A percentile compares a stretch with the other conserved stretches of the same genome.
Evolutionary conservation across 35 echinoderm and acorn worm genomes (phyloP).

Genomic region (Diadema setosum): DNA sequence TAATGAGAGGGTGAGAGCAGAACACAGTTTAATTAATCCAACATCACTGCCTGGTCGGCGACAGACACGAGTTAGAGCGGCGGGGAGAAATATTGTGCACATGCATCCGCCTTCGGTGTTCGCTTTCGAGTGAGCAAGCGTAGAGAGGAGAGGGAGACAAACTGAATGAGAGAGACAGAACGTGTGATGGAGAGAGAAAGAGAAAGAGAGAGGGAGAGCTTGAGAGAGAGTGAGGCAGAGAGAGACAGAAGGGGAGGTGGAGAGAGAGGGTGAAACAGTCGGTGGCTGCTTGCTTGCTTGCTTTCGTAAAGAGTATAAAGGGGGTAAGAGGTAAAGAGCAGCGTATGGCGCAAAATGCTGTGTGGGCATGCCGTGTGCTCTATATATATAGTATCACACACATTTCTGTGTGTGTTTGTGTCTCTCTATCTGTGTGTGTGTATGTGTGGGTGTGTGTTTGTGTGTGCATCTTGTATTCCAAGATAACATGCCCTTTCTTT

Average conservation of each 20-base stretch:
- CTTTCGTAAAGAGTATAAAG: too few relatives aligned
- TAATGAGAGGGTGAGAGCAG: too few relatives aligned
- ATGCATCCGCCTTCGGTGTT: too few relatives aligned
- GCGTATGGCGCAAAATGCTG: not conserved
- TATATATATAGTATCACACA: too few relatives aligned
- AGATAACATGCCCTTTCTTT: too few relatives aligned
- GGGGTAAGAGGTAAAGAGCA: not conserved
- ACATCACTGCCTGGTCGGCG: too few relatives aligned
- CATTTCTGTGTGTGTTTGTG: conserved; percentile 1
- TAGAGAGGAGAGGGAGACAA: not conserved
- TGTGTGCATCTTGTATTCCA: not conserved
- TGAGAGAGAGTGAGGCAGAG: not conserved
- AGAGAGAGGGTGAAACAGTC: not conserved
- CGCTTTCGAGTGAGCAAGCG: too few relatives aligned
- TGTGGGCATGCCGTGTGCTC: not conserved
- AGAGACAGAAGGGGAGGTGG: not conserved
- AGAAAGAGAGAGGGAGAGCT: not conserved
- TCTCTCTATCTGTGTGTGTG: not conserved
- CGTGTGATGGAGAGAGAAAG: not conserved
- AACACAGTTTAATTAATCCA: too few relatives aligned
- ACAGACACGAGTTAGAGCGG: too few relatives aligned
- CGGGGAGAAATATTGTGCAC: too few relatives aligned
- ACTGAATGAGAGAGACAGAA: not conserved
- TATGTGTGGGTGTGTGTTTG: not conserved
- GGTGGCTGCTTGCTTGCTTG: too few relatives aligned